Base-by-base conservation (phyloP, 2,113 vertebrate genomes). In the Heterochromis multidens region DNA sequence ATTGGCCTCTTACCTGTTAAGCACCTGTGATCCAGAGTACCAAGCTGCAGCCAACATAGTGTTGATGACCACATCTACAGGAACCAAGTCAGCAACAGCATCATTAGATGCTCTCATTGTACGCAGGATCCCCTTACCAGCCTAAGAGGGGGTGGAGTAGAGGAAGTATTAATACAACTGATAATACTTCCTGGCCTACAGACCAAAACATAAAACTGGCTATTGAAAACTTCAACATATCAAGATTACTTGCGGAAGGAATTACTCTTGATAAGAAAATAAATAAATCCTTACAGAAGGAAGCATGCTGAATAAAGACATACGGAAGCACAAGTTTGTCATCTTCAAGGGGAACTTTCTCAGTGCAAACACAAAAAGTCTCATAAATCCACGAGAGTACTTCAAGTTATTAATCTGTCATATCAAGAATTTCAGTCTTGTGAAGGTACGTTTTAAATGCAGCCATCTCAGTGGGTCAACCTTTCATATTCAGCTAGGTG, bases 71-170 rank as follows among this genome's bases (percentile, higher is more conserved):
- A 99, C 97, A 77, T 99, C 99, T 29, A 99, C 98, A 17, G 99
- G 99, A 88, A 99, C 96, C 78, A 99, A 97, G 93, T 99, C 98
- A 29, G 99, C 99, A 82, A 99, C 96, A 0, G 98, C 99, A 40
- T 94, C 95, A 62, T 99, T 99, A 70, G 98, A 98, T 11, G 98
- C 99, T 88, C 98, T 97, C 97, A 99, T 99, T 9, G 98, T 99
- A 77, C 99, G 97, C 77, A 99, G 97, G 93, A 99, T 99, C 90
- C 99, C 99, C 95, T 99, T 99, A 90, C 99, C 99, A 90, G 98
- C 99, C 98, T 99, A 89, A 95, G 92, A 6, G 16, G 8, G 74
- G 8, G 21, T 84, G n/a, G 8, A 2, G 8, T 8, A 25, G 58
- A 40, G 29, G 17, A 49, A 29, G 2, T 1, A 37, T n/a, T 49